These are phyloP conservation scores for Agrotis puta DNA, from an alignment of 2,888 invertebrate species.

Conservation along the genomic window DNA sequence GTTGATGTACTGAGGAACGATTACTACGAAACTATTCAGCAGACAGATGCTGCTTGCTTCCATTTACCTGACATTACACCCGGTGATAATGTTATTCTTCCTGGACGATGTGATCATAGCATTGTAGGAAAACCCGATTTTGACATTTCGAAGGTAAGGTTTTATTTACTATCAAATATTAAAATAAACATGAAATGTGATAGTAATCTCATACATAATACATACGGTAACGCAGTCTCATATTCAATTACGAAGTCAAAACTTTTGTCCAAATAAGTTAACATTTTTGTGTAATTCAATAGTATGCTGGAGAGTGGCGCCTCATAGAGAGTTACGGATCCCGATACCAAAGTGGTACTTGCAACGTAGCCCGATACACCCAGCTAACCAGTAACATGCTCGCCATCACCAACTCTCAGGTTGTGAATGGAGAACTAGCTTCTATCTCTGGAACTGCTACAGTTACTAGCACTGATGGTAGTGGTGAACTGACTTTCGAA, in stretches of 20 bases:
- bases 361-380: constrained; percentile 76
- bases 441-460: constrained; percentile 75
- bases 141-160: constrained; percentile 45
- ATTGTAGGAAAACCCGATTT: constrained; percentile 75
- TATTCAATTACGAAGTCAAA: not conserved
- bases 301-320: constrained; percentile 77
- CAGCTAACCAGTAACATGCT: constrained; percentile 64
- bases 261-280: not conserved
- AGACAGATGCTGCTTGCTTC: constrained; percentile 77
- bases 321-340: constrained; percentile 78
- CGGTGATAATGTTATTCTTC: constrained; percentile 72
- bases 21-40: constrained; percentile 75
- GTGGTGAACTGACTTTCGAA: constrained; percentile 91
- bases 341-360: constrained; percentile 76
- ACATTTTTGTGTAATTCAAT: constrained; percentile 8
- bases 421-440: constrained; percentile 70
- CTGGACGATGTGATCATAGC: constrained; percentile 76
- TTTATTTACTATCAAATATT: not conserved
- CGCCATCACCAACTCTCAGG: constrained; percentile 76
- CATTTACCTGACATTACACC: constrained; percentile 74
- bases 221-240: no score
- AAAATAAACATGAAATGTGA: not conserved
- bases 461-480: constrained; percentile 89
- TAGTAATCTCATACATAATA: no score
- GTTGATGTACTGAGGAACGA: constrained; percentile 72